Evolutionary conservation across 1,140 invertebrate species (phyloP), one percentile per base, ranked within the genome.

Genomic region (Lanistes nyassanus): DNA sequence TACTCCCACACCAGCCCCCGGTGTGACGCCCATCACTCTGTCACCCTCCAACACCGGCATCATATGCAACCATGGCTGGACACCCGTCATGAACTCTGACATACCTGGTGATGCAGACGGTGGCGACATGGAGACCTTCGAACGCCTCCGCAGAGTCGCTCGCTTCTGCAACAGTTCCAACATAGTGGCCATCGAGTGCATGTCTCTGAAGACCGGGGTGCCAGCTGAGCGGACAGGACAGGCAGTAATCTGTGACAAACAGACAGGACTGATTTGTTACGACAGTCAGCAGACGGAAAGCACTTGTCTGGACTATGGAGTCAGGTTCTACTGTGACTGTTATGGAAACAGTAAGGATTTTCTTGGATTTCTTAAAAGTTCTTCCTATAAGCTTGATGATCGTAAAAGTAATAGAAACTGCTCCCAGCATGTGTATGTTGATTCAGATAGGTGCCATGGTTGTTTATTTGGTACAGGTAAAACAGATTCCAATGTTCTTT

Each of bases 321-420:
- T 90, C 36, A 80, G 88, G 47, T 83, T 89, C 34, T 83, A 84
- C 62, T 90, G 90, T 69, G 78, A 87, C 71, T 90, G 90, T 77
- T 71, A 76, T 36, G 51, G 37, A 13, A 74, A 19, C 66, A 36
- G 16, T 36, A 13, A 68, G n/a, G n/a, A n/a, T n/a, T n/a, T n/a
- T n/a, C n/a, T n/a, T n/a, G n/a, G n/a, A n/a, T n/a, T n/a, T n/a
- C n/a, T n/a, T n/a, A n/a, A n/a, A n/a, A n/a, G n/a, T n/a, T n/a
- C n/a, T n/a, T n/a, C n/a, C n/a, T n/a, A n/a, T n/a, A n/a, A n/a
- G n/a, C n/a, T n/a, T n/a, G n/a, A n/a, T n/a, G n/a, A n/a, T n/a
- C n/a, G n/a, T n/a, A n/a, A n/a, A n/a, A n/a, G n/a, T n/a, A n/a
- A n/a, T n/a, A n/a, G n/a, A n/a, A n/a, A n/a, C n/a, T n/a, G n/a